phyloP scores from a whole-genome alignment of 2,888 invertebrate species.

The Rhingia rostrata region DNA sequence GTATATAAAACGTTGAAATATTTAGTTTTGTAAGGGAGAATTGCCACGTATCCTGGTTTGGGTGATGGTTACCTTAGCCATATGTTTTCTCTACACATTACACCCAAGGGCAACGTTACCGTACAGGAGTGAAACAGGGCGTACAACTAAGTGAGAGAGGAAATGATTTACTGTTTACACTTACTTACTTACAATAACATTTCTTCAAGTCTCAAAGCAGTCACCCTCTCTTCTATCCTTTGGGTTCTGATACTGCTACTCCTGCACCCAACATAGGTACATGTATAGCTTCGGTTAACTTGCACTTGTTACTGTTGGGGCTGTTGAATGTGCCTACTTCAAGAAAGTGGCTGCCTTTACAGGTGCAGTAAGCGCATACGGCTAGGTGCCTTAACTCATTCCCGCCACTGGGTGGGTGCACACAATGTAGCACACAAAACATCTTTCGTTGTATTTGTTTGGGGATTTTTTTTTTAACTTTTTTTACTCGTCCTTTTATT shows the following conservation, averaged over 20 bases:
- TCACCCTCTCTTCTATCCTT: constrained; percentile 12
- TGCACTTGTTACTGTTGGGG: constrained; percentile 36
- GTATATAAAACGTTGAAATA: constrained; percentile 2
- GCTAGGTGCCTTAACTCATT: not conserved
- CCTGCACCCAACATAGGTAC: not conserved
- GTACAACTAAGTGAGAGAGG: constrained; percentile 37
- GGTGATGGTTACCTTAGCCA: constrained; percentile 45
- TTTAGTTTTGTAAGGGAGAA: not conserved
- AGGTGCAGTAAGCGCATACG: constrained; percentile 43
- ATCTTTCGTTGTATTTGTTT: constrained; percentile 54
- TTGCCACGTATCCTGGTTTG: not conserved
- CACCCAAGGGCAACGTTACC: constrained; percentile 58
- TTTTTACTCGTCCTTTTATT: constrained; percentile 6
- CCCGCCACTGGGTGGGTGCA: not conserved
- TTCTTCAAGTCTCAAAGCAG: constrained; percentile 47
- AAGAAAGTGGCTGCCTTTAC: constrained; percentile 59
- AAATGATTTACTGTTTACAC: constrained; percentile 71
- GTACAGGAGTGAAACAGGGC: not conserved
- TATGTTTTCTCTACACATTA: constrained; percentile 54
- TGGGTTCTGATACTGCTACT: not conserved
- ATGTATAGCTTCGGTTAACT: constrained; percentile 43
- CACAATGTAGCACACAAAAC: constrained; percentile 31
- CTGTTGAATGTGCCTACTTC: constrained; percentile 55
- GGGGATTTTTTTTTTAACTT: not conserved
- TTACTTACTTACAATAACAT: constrained; percentile 72